These are phyloP conservation scores for Sander vitreus DNA, from an alignment of 2,113 vertebrate genomes.

Conservation along the genomic window DNA sequence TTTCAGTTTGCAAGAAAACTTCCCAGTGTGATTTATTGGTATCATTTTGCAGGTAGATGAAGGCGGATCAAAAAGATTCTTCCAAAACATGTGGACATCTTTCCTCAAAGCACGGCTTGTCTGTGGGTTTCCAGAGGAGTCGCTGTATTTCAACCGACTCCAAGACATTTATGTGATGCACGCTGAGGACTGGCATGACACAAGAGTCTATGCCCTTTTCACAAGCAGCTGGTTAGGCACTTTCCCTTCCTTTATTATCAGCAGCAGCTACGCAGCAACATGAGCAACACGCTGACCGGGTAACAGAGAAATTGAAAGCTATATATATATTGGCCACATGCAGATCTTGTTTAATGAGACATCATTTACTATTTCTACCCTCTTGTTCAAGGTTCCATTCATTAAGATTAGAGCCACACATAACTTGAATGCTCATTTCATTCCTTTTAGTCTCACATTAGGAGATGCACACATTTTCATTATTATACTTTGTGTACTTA, in stretches of 20 bases:
- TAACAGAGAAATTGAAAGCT: neutral
- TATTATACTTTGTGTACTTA: too few species aligned
- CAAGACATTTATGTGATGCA: slow-evolving; percentile 89
- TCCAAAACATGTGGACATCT: slow-evolving; percentile 93
- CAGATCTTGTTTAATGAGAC: neutral
- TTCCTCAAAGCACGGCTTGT: slow-evolving; percentile 93
- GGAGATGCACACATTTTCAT: neutral
- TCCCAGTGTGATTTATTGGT: neutral
- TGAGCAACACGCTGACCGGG: neutral
- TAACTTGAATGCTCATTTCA: neutral
- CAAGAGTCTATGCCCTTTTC: slow-evolving; percentile 90
- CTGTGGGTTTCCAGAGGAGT: slow-evolving; percentile 88
- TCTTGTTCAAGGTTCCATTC: neutral
- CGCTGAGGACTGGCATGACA: slow-evolving; percentile 82
- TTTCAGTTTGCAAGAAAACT: slow-evolving; percentile 4
- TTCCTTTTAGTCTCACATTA: neutral
- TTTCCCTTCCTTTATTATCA: slow-evolving; percentile 24
- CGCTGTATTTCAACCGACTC: slow-evolving; percentile 91
- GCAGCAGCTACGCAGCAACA: neutral
- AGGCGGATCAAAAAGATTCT: slow-evolving; percentile 88
- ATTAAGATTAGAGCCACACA: neutral
- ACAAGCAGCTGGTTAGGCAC: slow-evolving; percentile 91
- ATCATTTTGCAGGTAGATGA: slow-evolving; percentile 86
- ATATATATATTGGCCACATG: neutral
- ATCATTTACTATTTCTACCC: neutral